Base-by-base conservation (phyloP, 2,797 vertebrate species). In the Ataeniobius toweri region DNA sequence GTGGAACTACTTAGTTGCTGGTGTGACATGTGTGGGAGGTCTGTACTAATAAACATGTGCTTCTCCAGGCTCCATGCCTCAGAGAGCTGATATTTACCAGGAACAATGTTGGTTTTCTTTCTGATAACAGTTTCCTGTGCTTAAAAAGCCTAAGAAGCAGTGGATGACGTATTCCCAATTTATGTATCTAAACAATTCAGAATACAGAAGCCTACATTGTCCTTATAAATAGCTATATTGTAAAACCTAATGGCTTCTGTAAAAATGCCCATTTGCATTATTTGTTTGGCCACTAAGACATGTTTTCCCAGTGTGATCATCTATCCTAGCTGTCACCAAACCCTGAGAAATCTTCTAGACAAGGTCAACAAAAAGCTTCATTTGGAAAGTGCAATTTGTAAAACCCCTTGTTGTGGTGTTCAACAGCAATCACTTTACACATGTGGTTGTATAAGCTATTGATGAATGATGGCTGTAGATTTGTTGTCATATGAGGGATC, bases 31-130 rank as follows among this genome's bases (percentile, higher is more conserved):
- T 59, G 80, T 69, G 71, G 31, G 59, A 86, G 70, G 72, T 73
- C 69, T 76, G 75, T 39, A 78, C 16, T 71, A 82, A 86, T 74
- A 86, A 85, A 81, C 79, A 78, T 74, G 71, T 53, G 13, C 77
- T 77, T 82, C 65, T 73, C 36, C 39, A 44, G 82, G 55, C 75
- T 76, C 55, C 3, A 28, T 51, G 71, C 55, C 75, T 82, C 77
- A 48, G 44, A 63, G 24, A 72, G 70, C 50, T 74, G 74, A 48
- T 61, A 73, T n/a, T 82, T 84, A 81, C 76, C 24, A 61, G 80
- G 48, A 79, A 82, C 70, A 41, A 53, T 14, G 28, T 48, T 18
- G 67, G 16, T 80, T 82, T 85, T 78, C 69, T 56, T 78, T 70
- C 79, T 73, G 71, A 84, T 81, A 83, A 83, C 53, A 86, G 58